Evolutionary conservation across 2,888 invertebrate genomes (phyloP).

Genomic region (Melinaea marsaeus): DNA sequence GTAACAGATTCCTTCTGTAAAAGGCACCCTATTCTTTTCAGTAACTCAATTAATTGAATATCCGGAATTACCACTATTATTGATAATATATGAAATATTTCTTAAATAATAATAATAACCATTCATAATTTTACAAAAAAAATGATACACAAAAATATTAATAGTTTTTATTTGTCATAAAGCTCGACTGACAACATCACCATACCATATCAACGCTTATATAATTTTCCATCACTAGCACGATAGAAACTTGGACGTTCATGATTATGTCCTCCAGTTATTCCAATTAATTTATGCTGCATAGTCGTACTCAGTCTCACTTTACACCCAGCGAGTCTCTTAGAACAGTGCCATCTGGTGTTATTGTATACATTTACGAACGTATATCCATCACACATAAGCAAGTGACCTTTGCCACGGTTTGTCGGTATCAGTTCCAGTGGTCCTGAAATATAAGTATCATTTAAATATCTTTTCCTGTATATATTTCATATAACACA

Average conservation of each 20-base stretch:
- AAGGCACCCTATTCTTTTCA: too few relatives aligned
- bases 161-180: too few relatives aligned
- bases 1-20: too few relatives aligned
- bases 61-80: too few relatives aligned
- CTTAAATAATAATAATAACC: too few relatives aligned
- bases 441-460: not conserved
- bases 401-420: conserved; percentile 16
- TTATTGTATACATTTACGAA: conserved; percentile 37
- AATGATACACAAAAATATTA: too few relatives aligned
- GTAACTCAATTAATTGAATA: too few relatives aligned
- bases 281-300: conserved; percentile 24
- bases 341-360: conserved; percentile 37
- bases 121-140: too few relatives aligned
- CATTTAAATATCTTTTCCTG: too few relatives aligned
- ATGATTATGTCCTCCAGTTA: conserved; percentile 34
- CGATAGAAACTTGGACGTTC: conserved; percentile 30
- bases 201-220: conserved; percentile 5
- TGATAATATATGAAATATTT: too few relatives aligned
- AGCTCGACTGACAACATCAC: too few relatives aligned
- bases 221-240: conserved; percentile 31
- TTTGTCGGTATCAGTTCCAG: conserved; percentile 23
- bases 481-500: too few relatives aligned
- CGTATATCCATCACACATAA: conserved; percentile 26
- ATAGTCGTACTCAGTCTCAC: conserved; percentile 18
- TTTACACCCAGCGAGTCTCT: conserved; percentile 17